Conservation (phyloP, 2,888 invertebrate species). For the Blera fallax region DNA sequence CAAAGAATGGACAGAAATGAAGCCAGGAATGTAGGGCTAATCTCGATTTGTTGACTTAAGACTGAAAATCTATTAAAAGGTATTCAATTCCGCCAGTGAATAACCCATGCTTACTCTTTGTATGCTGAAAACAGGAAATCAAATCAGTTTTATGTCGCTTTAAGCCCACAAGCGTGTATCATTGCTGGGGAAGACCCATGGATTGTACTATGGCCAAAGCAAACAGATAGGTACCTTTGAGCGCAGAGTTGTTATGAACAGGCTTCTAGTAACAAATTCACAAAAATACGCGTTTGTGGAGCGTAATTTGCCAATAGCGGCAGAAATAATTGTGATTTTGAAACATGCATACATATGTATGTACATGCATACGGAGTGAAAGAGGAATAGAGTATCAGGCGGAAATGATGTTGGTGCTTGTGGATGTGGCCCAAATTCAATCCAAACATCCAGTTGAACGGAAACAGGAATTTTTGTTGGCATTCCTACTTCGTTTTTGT, state of each 20-base stretch:
- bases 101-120: background rate
- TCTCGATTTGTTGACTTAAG: background rate
- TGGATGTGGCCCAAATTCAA: slow-evolving; percentile 67
- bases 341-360: background rate
- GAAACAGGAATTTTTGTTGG: slow-evolving; percentile 59
- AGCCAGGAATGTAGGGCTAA: background rate
- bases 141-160: background rate
- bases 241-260: slow-evolving; percentile 1
- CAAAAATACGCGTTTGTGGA: slow-evolving; percentile 14
- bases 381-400: slow-evolving; percentile 14
- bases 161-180: background rate
- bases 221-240: slow-evolving; percentile 4
- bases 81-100: too few species aligned
- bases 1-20: too few species aligned
- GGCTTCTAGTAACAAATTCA: slow-evolving; percentile 4
- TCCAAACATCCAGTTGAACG: slow-evolving; percentile 65
- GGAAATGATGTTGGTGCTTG: slow-evolving; percentile 42
- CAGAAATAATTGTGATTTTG: slow-evolving; percentile 60
- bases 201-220: slow-evolving; percentile 12
- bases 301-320: slow-evolving; percentile 61
- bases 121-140: background rate
- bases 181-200: background rate
- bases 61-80: background rate
- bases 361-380: background rate
- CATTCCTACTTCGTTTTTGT: slow-evolving; percentile 32